Conservation (phyloP, 2,113 vertebrate genomes). For the Trichomycterus rosablanca region DNA sequence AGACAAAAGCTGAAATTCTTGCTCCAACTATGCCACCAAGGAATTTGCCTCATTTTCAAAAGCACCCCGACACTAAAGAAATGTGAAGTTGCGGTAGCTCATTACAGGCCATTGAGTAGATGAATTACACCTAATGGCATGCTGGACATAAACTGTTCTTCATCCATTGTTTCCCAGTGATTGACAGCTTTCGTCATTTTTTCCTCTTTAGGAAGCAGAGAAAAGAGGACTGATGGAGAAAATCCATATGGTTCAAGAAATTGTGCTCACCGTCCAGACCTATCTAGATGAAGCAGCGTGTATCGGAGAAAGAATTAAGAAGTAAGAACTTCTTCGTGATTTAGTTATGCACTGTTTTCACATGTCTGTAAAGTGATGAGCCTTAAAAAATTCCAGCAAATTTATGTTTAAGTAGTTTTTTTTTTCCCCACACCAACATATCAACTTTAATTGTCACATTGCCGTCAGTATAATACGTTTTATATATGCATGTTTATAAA, state of each 20-base stretch:
- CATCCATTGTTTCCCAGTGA: constrained; percentile 56
- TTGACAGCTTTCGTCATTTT: constrained; percentile 60
- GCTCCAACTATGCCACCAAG: constrained; percentile 49
- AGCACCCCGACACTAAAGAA: constrained; percentile 53
- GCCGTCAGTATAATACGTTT: background rate
- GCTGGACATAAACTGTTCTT: constrained; percentile 59
- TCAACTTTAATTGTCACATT: constrained; percentile 1
- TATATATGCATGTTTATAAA: constrained; percentile 13
- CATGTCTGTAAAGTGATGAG: background rate
- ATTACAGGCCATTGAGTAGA: constrained; percentile 68
- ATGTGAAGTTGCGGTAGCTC: constrained; percentile 59
- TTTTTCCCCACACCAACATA: constrained; percentile 4
- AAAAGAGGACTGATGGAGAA: constrained; percentile 92
- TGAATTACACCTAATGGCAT: constrained; percentile 64
- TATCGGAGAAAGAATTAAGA: constrained; percentile 90
- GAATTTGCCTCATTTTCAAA: constrained; percentile 62
- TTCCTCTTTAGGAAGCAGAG: constrained; percentile 76
- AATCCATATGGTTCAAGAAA: constrained; percentile 95
- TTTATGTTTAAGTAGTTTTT: background rate
- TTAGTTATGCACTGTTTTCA: background rate
- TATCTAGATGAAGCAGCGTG: constrained; percentile 84
- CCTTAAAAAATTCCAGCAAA: no score
- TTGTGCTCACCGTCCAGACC: constrained; percentile 85
- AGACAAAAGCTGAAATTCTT: constrained; percentile 64
- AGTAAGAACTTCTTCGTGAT: constrained; percentile 63